Conservation (phyloP, 2,888 invertebrate genomes). For the Kryphioiulus occultus region DNA sequence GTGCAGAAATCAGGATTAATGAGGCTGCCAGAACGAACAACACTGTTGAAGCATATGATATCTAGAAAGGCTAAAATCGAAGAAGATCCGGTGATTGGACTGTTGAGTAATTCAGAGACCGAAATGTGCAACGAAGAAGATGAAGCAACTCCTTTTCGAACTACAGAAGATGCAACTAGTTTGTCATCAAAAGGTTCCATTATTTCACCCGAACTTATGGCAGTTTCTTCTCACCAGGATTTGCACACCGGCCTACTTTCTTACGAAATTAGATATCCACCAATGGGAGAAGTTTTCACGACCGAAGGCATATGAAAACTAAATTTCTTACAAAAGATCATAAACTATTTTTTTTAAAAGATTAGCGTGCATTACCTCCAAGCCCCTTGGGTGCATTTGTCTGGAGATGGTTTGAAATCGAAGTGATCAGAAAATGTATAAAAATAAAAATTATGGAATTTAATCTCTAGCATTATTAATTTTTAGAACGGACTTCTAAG, state of each 20-base stretch:
- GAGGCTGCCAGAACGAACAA: not conserved
- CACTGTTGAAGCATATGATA: constrained; percentile 4
- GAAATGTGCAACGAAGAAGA: not conserved
- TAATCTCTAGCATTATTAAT: too few species aligned
- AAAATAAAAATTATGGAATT: not conserved
- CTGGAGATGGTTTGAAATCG: too few species aligned
- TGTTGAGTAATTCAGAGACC: not conserved
- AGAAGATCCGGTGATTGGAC: not conserved
- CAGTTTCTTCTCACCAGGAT: not conserved
- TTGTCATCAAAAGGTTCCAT: not conserved
- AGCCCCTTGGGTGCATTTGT: too few species aligned
- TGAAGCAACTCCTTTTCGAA: not conserved
- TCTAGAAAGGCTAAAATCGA: not conserved
- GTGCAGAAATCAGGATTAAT: not conserved
- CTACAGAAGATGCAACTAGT: not conserved
- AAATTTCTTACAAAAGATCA: too few species aligned
- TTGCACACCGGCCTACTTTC: not conserved
- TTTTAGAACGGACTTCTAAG: too few species aligned
- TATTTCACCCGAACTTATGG: not conserved
- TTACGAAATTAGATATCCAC: not conserved
- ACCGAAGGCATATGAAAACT: not conserved
- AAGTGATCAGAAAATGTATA: not conserved
- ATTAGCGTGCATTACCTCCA: too few species aligned
- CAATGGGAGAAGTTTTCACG: not conserved
- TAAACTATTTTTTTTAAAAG: too few species aligned